Evolutionary conservation across 2,888 invertebrate genomes (phyloP).

Genomic region (Ellobium chinense): DNA sequence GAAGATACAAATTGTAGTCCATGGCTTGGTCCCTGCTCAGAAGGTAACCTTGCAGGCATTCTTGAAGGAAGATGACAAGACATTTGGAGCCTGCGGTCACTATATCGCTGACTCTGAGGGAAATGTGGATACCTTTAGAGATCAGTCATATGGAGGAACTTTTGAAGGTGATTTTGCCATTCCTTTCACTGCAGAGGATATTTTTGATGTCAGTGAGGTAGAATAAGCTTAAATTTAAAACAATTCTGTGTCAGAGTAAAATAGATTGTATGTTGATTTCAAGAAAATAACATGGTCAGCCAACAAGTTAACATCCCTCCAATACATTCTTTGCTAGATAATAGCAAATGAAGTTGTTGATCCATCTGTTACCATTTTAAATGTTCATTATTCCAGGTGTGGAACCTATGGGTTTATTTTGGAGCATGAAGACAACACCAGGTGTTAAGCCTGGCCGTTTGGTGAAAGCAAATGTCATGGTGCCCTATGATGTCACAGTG

Average conservation of each 20-base stretch:
- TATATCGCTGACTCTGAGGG: constrained; percentile 34
- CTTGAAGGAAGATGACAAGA: constrained; percentile 6
- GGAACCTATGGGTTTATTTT: constrained; percentile 70
- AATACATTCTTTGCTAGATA: no score
- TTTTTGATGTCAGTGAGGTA: no score
- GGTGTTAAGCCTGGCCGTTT: constrained; percentile 52
- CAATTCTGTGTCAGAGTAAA: no score
- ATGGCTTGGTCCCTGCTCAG: constrained; percentile 26
- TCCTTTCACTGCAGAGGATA: no score
- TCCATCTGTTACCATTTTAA: no score
- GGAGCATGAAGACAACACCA: constrained; percentile 57
- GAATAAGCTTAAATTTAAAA: no score
- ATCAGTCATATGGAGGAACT: constrained; percentile 40
- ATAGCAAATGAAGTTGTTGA: no score
- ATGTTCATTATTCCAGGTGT: constrained; percentile 58
- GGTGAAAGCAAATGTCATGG: constrained; percentile 60
- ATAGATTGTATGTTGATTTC: no score
- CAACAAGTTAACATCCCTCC: no score
- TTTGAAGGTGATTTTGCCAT: constrained; percentile 39
- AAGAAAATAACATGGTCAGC: no score
- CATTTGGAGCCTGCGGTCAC: constrained; percentile 43
- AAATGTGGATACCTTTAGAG: constrained; percentile 30
- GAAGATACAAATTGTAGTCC: constrained; percentile 28
- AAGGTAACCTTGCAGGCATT: constrained; percentile 38
- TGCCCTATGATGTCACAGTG: constrained; percentile 55